Percentiles rank a stretch among this genome's conserved stretches.
phyloP scores from a whole-genome alignment of 2,888 invertebrate species.

The Dicyrtomina minuta region DNA sequence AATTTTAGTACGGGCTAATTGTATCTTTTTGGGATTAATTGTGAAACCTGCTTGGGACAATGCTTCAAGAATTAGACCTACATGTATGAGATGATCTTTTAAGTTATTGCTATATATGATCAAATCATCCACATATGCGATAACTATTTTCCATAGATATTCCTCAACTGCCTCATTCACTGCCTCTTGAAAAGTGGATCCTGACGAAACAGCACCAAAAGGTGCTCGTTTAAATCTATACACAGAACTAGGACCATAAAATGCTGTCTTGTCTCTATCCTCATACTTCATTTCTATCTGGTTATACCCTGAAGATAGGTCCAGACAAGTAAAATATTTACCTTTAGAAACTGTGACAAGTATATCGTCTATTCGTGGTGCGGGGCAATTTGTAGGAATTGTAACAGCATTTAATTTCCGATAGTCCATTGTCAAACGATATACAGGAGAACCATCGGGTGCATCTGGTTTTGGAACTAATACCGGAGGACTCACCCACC shows the following conservation, averaged over 20 bases:
- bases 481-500: constrained; percentile 41
- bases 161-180: constrained; percentile 54
- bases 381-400: constrained; percentile 55
- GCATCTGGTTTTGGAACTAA: constrained; percentile 55
- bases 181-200: constrained; percentile 55
- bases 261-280: constrained; percentile 54
- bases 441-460: constrained; percentile 24
- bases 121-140: constrained; percentile 55
- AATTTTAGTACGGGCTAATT: constrained; percentile 40
- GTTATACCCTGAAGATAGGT: constrained; percentile 55
- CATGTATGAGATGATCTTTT: constrained; percentile 37
- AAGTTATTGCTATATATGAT: constrained; percentile 32
- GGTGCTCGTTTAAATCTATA: constrained; percentile 55
- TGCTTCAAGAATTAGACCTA: constrained; percentile 15
- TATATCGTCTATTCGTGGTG: constrained; percentile 54
- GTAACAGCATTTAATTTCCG: constrained; percentile 54
- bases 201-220: constrained; percentile 54
- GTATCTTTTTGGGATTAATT: constrained; percentile 52
- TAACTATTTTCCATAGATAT: constrained; percentile 50
- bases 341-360: constrained; percentile 54
- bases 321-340: constrained; percentile 54
- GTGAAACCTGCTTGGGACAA: constrained; percentile 43
- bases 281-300: constrained; percentile 53
- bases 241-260: constrained; percentile 52
- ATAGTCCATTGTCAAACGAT: constrained; percentile 54